phyloP scores from a whole-genome alignment of 2,113 vertebrate species.

The Ochotona curzoniae region DNA sequence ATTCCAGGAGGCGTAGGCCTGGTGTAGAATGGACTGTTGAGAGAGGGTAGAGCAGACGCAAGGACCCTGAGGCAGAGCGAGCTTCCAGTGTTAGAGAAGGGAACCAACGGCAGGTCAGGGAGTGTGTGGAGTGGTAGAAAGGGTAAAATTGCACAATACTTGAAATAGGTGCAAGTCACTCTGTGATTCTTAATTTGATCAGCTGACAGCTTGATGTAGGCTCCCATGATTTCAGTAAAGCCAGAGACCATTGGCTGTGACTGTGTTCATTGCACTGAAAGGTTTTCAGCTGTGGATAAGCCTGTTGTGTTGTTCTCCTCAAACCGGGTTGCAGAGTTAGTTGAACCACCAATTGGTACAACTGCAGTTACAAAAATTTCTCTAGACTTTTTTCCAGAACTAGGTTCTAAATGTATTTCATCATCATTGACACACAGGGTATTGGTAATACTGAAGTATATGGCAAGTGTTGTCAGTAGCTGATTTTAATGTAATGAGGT shows the following conservation, averaged over 20 bases:
- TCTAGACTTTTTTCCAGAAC: background rate
- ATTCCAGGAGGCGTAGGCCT: background rate
- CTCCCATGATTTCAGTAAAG: background rate
- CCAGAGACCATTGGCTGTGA: background rate
- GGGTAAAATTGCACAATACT: background rate
- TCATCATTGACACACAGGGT: background rate
- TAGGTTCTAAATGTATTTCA: constrained; percentile 3
- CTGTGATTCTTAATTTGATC: background rate
- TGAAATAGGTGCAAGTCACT: background rate
- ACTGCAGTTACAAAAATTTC: background rate
- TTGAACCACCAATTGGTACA: background rate
- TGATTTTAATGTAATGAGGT: background rate
- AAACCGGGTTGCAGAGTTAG: background rate
- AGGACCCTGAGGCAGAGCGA: background rate
- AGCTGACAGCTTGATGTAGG: background rate
- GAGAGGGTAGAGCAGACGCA: background rate
- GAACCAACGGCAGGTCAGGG: background rate
- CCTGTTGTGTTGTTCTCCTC: background rate
- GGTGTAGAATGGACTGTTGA: too few relatives aligned
- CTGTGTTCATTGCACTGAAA: constrained; percentile 44
- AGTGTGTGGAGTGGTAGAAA: background rate
- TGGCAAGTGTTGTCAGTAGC: background rate
- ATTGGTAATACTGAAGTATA: background rate
- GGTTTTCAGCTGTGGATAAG: background rate
- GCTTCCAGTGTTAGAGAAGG: background rate